These are phyloP conservation scores for Drosophila ezoana DNA, from an alignment of 2,888 invertebrate genomes.

Conservation along the genomic window DNA sequence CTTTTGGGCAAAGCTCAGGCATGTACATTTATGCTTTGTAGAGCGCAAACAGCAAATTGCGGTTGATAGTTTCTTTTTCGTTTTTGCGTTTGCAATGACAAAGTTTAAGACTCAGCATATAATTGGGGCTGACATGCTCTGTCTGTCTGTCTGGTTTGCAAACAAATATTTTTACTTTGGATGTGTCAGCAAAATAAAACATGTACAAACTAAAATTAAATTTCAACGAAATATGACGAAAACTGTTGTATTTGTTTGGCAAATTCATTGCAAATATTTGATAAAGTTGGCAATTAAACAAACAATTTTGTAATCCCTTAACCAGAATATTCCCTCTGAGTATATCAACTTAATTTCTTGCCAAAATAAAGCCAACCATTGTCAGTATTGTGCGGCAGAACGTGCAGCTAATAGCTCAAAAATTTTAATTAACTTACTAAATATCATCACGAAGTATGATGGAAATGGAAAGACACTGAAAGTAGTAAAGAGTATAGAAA, in stretches of 20 bases:
- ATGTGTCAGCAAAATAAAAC: constrained; percentile 33
- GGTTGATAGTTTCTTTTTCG: constrained; percentile 39
- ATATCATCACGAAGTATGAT: constrained; percentile 31
- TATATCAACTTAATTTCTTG: too few relatives aligned
- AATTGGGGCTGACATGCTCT: constrained; percentile 36
- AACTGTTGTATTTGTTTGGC: constrained; percentile 7
- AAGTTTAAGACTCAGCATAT: constrained; percentile 40
- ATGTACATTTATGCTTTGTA: constrained; percentile 25
- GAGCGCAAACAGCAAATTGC: constrained; percentile 47
- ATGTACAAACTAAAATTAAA: constrained; percentile 27
- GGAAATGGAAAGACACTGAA: constrained; percentile 5
- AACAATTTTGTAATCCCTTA: constrained; percentile 1
- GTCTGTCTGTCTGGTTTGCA: constrained; percentile 30
- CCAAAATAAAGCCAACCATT: background rate
- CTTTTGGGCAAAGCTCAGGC: constrained; percentile 23
- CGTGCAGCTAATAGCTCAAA: constrained; percentile 39
- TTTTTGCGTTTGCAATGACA: constrained; percentile 23
- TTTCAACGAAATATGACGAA: background rate
- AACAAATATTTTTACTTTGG: constrained; percentile 39
- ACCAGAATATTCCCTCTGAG: too few relatives aligned
- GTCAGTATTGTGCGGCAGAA: constrained; percentile 3
- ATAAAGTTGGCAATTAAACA: constrained; percentile 17
- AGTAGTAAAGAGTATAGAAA: constrained; percentile 22
- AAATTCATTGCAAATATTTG: constrained; percentile 18
- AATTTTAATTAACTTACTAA: constrained; percentile 52